Base-by-base conservation (phyloP, 2,888 invertebrate species). In the Nemurella pictetii region DNA sequence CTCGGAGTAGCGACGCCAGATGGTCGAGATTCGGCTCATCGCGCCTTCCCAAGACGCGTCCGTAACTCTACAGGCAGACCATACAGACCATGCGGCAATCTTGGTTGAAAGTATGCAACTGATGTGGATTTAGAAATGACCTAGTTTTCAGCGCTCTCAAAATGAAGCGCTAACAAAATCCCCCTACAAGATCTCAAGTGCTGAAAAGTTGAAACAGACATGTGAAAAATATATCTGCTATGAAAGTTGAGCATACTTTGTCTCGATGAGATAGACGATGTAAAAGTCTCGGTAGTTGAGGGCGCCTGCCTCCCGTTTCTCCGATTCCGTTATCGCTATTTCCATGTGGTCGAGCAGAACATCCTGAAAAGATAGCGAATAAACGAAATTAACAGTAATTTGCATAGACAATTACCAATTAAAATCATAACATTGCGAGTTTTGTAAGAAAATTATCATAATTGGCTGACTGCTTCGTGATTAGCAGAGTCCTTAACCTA, bases 1-100 rank as follows among this genome's bases (percentile, higher is more conserved):
- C 90, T 97, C 96, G 80, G 95, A 96, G 89, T 96, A 97, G 36
- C 96, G 91, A 87, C 96, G 91, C 95, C 95, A 95, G 87, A 95
- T 92, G 25, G 94, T 78, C 5, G 29, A 94, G 85, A 94, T 90
- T 89, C 93, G 94, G 0, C 92, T 92, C 77, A 94, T 90, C 78
- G 94, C 93, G 85, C 91, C 90, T 88, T 93, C 93, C 87, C 93
- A 94, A 15, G 94, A 92, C 9, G 92, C 91, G 90, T 94, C 94
- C 29, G 93, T 94, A 9, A 94, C 93, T 91, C 95, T 95, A 89
- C 28, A 91, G 92, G 86, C 55, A 84, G 77, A 78, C 5, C 7
- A 9, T 7, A 73, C 29, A 83, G 27, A 74, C 27, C 30, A 80
- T 36, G 15, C n/a, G n/a, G n/a, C n/a, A n/a, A n/a, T n/a, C n/a